Percentiles rank a stretch among this genome's conserved stretches.
Evolutionary conservation across 2,797 vertebrate species (phyloP).

Genomic region (Malacoctenus gilli): DNA sequence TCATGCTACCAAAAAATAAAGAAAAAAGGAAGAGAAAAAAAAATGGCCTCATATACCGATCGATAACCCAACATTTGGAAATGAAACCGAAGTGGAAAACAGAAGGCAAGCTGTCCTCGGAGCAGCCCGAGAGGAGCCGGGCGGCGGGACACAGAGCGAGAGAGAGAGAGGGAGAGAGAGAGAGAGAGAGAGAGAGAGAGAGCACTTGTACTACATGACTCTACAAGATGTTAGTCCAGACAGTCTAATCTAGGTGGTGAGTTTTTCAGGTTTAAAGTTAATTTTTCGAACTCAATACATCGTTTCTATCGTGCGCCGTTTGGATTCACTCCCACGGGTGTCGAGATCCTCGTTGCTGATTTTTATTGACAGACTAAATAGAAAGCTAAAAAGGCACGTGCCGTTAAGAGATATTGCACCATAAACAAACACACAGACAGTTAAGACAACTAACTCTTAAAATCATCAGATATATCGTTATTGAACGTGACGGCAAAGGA

Average conservation of each 20-base stretch:
- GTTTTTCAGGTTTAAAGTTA: constrained; percentile 60
- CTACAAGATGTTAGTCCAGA: constrained; percentile 77
- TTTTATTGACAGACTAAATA: constrained; percentile 80
- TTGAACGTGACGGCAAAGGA: constrained; percentile 71
- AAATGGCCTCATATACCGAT: constrained; percentile 73
- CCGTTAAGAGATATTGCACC: constrained; percentile 81
- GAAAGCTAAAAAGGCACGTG: constrained; percentile 86
- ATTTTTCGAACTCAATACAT: constrained; percentile 67
- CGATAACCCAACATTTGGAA: constrained; percentile 74
- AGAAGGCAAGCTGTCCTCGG: constrained; percentile 80
- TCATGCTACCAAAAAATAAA: too few species aligned
- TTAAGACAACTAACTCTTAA: constrained; percentile 75
- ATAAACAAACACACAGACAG: constrained; percentile 79
- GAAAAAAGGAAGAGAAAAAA: too few species aligned
- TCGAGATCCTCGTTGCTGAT: constrained; percentile 75
- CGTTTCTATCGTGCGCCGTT: constrained; percentile 75
- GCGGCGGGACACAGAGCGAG: constrained; percentile 69
- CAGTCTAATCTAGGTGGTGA: constrained; percentile 72
- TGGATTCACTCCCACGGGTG: constrained; percentile 78
- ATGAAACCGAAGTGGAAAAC: constrained; percentile 78
- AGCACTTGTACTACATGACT: constrained; percentile 74
- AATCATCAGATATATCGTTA: constrained; percentile 71
- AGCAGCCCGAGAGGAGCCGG: constrained; percentile 62
- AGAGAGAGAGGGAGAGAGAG: constrained; percentile 74
- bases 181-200: constrained; percentile 75